Conservation (phyloP, 2,888 invertebrate species). For the Pediacus dermestoides region DNA sequence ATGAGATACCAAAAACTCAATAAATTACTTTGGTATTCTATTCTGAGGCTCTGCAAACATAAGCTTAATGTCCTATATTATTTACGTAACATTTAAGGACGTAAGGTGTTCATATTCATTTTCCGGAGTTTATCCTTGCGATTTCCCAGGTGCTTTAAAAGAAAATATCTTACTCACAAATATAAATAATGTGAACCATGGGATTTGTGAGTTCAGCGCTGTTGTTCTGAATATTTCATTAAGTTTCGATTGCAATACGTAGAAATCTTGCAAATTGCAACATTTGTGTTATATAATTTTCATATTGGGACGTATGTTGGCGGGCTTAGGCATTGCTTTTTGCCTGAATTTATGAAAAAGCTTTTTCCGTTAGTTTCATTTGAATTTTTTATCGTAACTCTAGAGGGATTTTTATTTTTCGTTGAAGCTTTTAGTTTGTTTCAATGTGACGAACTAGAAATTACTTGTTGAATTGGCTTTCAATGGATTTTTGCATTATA, state of each 20-base stretch:
- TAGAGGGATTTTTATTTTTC: no score
- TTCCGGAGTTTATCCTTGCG: conserved; percentile 25
- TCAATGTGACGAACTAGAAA: no score
- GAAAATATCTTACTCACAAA: conserved; percentile 28
- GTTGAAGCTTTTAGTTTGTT: no score
- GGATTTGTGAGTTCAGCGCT: conserved; percentile 21
- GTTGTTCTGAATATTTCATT: conserved; percentile 32
- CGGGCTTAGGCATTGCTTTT: not conserved
- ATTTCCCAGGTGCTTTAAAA: conserved; percentile 33
- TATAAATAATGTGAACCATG: conserved; percentile 31
- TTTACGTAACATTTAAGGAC: conserved; percentile 17
- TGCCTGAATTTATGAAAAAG: no score
- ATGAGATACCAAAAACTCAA: no score
- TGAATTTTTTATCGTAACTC: no score
- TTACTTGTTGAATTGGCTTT: no score
- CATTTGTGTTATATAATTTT: conserved; percentile 17
- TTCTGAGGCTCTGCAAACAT: no score
- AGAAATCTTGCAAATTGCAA: conserved; percentile 25
- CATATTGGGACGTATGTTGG: conserved; percentile 5
- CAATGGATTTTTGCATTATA: no score
- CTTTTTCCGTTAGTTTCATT: no score
- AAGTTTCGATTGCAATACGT: conserved; percentile 27
- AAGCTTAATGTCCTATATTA: no score
- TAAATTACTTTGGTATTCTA: no score
- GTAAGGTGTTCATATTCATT: conserved; percentile 26